Conservation (phyloP, 2,113 vertebrate species). For the Cinclus cinclus region DNA sequence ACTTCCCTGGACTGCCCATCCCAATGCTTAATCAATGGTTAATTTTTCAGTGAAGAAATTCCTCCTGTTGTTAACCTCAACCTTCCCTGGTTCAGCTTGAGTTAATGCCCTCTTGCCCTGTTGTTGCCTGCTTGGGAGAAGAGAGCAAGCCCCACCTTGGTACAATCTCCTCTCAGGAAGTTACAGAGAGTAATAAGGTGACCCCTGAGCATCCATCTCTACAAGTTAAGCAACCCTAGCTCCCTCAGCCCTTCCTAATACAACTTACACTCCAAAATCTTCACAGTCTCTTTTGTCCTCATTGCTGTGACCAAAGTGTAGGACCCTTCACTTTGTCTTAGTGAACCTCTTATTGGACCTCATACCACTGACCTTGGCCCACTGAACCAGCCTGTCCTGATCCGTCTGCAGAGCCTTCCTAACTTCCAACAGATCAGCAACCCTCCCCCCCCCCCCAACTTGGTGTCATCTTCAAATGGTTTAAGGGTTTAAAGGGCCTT, state of each 20-base stretch:
- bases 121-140: background rate
- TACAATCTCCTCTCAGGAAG: background rate
- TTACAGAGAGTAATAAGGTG: background rate
- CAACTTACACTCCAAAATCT: background rate
- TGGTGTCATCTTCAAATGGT: background rate
- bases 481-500: background rate
- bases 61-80: background rate
- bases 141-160: background rate
- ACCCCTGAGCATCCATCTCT: background rate
- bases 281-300: background rate
- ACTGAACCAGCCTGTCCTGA: background rate
- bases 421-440: background rate
- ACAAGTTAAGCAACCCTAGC: background rate
- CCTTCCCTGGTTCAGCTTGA: background rate
- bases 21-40: background rate
- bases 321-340: background rate
- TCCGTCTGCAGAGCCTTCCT: background rate
- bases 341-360: background rate
- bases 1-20: background rate
- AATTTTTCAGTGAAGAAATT: background rate
- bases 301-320: fast-evolving
- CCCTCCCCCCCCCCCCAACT: background rate
- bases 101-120: background rate
- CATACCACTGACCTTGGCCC: background rate
- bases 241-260: background rate